A percentile compares a stretch with the other conserved stretches of the same genome.
phyloP scores from a whole-genome alignment of 2,113 vertebrate genomes.

The Tupaia tana region DNA sequence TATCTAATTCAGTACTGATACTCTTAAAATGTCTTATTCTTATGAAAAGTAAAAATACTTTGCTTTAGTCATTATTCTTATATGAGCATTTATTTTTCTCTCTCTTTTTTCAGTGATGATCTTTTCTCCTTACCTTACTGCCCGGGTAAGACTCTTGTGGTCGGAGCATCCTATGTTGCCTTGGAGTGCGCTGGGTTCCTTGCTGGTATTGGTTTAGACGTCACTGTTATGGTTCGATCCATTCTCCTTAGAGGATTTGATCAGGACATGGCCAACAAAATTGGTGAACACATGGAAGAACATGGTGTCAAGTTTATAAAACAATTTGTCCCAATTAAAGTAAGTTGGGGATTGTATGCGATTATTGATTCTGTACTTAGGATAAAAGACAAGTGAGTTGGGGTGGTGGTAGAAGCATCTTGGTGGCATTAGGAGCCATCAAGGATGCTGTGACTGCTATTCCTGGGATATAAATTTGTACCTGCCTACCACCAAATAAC shows the following conservation, averaged over 20 bases:
- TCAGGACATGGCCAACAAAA: conserved; percentile 90
- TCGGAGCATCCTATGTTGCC: conserved; percentile 91
- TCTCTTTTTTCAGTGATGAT: conserved; percentile 87
- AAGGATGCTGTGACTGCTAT: neutral
- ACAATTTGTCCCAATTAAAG: conserved; percentile 88
- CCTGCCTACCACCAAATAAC: neutral
- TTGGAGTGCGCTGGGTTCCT: conserved; percentile 92
- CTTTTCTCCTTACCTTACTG: conserved; percentile 91
- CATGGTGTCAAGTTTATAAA: conserved; percentile 89
- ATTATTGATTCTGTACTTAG: neutral
- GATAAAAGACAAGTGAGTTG: neutral
- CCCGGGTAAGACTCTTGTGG: conserved; percentile 90
- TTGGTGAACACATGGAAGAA: conserved; percentile 89
- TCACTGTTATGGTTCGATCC: conserved; percentile 91
- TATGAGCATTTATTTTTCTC: neutral
- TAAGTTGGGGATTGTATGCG: conserved; percentile 71
- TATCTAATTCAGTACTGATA: neutral
- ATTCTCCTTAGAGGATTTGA: conserved; percentile 91
- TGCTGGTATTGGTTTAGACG: conserved; percentile 88
- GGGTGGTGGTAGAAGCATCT: neutral
- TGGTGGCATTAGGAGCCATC: neutral
- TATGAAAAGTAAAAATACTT: conserved; percentile 10
- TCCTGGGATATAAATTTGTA: neutral
- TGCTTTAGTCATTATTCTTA: neutral
- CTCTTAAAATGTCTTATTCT: neutral